phyloP scores from a whole-genome alignment of 92 coral and sea anemone genomes.

The Palythoa caribaeorum region DNA sequence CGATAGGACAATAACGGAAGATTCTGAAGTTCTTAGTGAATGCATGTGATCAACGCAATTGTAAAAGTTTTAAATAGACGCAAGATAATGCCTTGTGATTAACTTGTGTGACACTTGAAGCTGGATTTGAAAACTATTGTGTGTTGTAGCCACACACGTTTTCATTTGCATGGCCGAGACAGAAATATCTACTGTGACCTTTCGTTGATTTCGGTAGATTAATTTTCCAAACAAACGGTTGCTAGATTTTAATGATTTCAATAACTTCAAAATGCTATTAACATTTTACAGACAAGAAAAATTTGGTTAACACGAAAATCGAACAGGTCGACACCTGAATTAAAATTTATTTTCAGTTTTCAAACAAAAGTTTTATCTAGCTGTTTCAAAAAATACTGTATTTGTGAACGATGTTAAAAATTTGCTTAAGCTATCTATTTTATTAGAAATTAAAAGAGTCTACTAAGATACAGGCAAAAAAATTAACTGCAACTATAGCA shows the following conservation, averaged over 20 bases:
- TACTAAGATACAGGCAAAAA: background rate
- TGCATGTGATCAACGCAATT: background rate
- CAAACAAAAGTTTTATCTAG: slow-evolving; percentile 29
- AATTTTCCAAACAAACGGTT: slow-evolving; percentile 15
- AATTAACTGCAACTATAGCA: background rate
- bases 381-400: background rate
- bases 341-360: slow-evolving; percentile 9
- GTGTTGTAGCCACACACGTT: slow-evolving; percentile 63
- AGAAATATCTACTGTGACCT: background rate
- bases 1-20: background rate
- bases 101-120: slow-evolving; percentile 30
- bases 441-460: background rate
- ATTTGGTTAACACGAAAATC: slow-evolving; percentile 28
- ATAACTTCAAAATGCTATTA: background rate
- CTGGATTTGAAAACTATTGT: slow-evolving; percentile 8
- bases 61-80: background rate
- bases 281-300: background rate
- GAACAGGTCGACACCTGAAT: slow-evolving; percentile 23
- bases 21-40: background rate
- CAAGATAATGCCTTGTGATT: background rate
- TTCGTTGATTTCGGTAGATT: background rate
- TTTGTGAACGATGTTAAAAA: background rate
- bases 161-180: slow-evolving; percentile 68
- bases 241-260: background rate
- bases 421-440: background rate